These are phyloP conservation scores for Sialia sialis DNA, from an alignment of 2,113 vertebrate species.

Conservation along the genomic window DNA sequence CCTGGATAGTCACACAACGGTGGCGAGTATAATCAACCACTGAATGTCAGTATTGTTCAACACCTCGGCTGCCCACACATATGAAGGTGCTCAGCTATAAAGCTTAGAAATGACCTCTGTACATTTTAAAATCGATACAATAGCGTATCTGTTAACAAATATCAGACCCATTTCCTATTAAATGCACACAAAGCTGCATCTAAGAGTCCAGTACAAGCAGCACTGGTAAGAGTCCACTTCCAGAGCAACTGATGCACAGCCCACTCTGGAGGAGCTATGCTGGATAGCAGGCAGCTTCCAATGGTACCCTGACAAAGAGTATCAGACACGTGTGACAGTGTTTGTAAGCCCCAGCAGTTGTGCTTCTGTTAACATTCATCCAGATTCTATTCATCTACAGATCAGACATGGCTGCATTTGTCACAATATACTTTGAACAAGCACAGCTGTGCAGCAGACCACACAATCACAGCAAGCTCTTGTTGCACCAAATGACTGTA, in stretches of 20 bases:
- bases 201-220: background rate
- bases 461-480: background rate
- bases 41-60: conserved; percentile 55
- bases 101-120: background rate
- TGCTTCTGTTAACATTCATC: background rate
- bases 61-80: background rate
- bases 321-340: rapidly evolving
- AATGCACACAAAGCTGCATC: background rate
- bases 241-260: background rate
- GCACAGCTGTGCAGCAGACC: background rate
- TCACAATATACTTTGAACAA: background rate
- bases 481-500: background rate
- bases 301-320: rapidly evolving
- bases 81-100: conserved; percentile 21
- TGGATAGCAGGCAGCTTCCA: background rate
- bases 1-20: background rate
- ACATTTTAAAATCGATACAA: conserved; percentile 12
- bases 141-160: background rate
- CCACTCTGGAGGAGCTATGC: background rate
- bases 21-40: conserved; percentile 3
- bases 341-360: background rate
- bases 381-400: background rate
- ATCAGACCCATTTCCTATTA: background rate
- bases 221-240: background rate
- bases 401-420: background rate